These are phyloP conservation scores for Ooceraea biroi DNA, from an alignment of 1,140 invertebrate genomes.

Conservation along the genomic window DNA sequence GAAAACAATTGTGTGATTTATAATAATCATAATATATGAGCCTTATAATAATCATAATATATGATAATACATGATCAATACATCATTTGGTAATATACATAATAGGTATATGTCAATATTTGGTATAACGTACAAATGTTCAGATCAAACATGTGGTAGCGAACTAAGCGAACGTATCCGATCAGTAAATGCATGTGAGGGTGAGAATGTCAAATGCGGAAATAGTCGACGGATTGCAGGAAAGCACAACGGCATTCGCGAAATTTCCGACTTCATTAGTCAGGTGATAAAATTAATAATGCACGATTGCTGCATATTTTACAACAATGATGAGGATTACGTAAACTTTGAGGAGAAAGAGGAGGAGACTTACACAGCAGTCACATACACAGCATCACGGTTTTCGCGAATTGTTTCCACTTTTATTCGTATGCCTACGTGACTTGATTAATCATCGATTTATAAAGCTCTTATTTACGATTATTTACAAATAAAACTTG, in stretches of 20 bases:
- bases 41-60: too few species aligned
- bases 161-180: too few species aligned
- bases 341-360: background rate
- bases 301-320: background rate
- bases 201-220: background rate
- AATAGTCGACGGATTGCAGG: conserved; percentile 4
- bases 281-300: background rate
- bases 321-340: background rate
- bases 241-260: background rate
- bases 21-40: too few species aligned
- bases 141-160: too few species aligned
- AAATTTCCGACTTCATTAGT: conserved; percentile 14
- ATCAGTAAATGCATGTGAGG: too few species aligned
- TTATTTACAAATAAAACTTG: too few species aligned
- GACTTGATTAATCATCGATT: conserved; percentile 2
- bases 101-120: too few species aligned
- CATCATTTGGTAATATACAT: too few species aligned
- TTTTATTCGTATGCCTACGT: background rate
- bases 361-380: background rate
- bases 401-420: background rate
- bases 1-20: too few species aligned
- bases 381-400: background rate
- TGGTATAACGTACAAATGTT: too few species aligned
- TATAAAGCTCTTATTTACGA: background rate
- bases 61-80: too few species aligned